Base-by-base conservation (phyloP, 92 coral and sea anemone genomes). In the Pocillopora grandis region DNA sequence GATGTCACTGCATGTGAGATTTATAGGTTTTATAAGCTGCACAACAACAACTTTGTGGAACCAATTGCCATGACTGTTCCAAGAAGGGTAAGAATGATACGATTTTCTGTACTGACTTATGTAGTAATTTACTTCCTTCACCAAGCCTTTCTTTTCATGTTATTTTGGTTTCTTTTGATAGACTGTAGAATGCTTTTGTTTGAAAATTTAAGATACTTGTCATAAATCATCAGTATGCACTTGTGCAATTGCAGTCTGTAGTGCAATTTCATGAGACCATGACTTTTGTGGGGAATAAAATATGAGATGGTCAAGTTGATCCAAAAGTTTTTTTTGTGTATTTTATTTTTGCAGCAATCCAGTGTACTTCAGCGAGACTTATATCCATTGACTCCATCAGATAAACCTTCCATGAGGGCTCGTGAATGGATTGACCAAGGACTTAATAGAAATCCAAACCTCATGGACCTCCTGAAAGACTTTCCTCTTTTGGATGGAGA, bases 41-140 rank as follows among this genome's bases (percentile, higher is more conserved):
- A 96, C 77, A 91, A 92, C 67, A 96, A 88, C 87, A 94, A 94
- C 67, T 87, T 85, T 75, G 81, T 96, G 20, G 99, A 96, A 52
- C 97, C 99, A 0, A 74, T 96, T 27, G 85, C 95, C 52, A 96
- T 96, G 99, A 89, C 91, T 27, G 98, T 95, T 13, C 99, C 99
- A 13, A 76, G 99, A 62, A 88, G 99, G 93, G 99, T 96, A 82
- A 93, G 94, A 36, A 52, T 20, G n/a, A 7, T n/a, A 15, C 16
- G 23, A 17, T 16, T 70, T 52, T n/a, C 8, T 7, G 52, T 7
- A 42, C 8, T 42, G 52, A 42, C 52, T 42, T 42, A 3, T 42
- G 52, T 42, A 42, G 52, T 3, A 42, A 42, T 42, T 42, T 42
- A 42, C 8, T 42, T 42, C 52, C 8, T 42, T 42, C 5, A 42